phyloP scores from a whole-genome alignment of 2,888 invertebrate genomes.

The Caenorhabditis angaria region DNA sequence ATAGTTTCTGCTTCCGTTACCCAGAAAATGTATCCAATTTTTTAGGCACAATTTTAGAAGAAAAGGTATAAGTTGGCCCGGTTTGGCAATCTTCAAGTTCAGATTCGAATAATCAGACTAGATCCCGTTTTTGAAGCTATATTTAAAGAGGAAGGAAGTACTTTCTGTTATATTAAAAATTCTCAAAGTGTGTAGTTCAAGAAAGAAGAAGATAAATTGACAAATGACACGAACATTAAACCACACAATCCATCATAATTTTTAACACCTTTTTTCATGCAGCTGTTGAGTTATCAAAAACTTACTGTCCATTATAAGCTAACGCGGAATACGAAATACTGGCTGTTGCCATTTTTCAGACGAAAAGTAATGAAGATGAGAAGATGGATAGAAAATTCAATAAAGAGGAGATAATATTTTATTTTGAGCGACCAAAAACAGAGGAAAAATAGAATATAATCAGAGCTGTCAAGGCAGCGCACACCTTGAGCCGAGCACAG shows the following conservation, averaged over 20 bases:
- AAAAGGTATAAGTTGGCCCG: no score
- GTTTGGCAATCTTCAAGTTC: no score
- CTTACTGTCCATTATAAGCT: slow-evolving; percentile 61
- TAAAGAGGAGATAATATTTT: slow-evolving; percentile 16
- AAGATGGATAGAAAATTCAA: slow-evolving; percentile 4
- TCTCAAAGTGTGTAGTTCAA: no score
- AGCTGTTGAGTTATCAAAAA: slow-evolving; percentile 1
- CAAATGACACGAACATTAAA: slow-evolving; percentile 1
- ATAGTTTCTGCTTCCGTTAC: no score
- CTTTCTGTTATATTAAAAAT: no score
- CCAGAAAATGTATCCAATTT: no score
- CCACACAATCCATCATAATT: neutral
- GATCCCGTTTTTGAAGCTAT: slow-evolving; percentile 25
- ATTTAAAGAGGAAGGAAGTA: neutral
- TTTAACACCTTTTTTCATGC: neutral
- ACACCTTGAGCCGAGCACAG: slow-evolving; percentile 8
- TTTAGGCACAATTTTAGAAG: no score
- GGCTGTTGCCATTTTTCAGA: slow-evolving; percentile 48
- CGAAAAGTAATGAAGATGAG: neutral
- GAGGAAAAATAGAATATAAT: slow-evolving; percentile 15
- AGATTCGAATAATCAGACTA: no score
- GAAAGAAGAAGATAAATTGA: neutral
- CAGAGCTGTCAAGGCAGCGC: neutral
- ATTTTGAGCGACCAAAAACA: slow-evolving; percentile 18
- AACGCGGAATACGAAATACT: slow-evolving; percentile 59